phyloP scores from a whole-genome alignment of 2,888 invertebrate genomes.

The Teleiodes luculella region DNA sequence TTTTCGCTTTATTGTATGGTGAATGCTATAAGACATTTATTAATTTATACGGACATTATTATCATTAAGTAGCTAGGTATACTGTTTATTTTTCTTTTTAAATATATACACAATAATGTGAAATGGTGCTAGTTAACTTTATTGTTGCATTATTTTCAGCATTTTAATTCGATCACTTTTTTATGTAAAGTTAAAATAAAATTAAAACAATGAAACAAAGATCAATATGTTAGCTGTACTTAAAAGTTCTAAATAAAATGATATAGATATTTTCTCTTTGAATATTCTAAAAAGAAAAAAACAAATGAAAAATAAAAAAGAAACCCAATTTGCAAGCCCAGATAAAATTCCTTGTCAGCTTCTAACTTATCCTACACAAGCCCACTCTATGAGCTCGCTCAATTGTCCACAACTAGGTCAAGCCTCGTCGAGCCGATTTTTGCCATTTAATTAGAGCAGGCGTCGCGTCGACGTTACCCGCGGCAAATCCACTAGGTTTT shows the following conservation, averaged over 20 bases:
- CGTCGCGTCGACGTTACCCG: slow-evolving; percentile 30
- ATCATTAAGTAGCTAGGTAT: not conserved
- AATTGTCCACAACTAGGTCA: slow-evolving; percentile 24
- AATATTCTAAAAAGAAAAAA: not conserved
- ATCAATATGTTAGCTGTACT: too few relatives aligned
- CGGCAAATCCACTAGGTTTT: not conserved
- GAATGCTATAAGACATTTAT: not conserved
- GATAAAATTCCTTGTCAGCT: not conserved
- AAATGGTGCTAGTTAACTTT: too few relatives aligned
- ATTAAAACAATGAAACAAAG: too few relatives aligned
- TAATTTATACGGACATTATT: too few relatives aligned
- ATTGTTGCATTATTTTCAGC: too few relatives aligned
- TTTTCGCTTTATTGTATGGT: slow-evolving; percentile 31
- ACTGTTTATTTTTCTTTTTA: not conserved
- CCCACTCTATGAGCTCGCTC: not conserved
- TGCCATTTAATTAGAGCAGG: slow-evolving; percentile 56
- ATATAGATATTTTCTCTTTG: too few relatives aligned
- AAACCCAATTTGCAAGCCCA: too few relatives aligned
- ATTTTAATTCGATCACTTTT: too few relatives aligned
- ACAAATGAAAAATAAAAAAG: too few relatives aligned
- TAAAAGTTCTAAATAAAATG: too few relatives aligned
- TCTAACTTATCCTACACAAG: not conserved
- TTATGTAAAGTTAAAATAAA: too few relatives aligned
- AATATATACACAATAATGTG: too few relatives aligned
- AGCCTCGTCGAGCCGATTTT: slow-evolving; percentile 44